Evolutionary conservation across 2,888 invertebrate species (phyloP).

Genomic region (Eupelmus urozonus): DNA sequence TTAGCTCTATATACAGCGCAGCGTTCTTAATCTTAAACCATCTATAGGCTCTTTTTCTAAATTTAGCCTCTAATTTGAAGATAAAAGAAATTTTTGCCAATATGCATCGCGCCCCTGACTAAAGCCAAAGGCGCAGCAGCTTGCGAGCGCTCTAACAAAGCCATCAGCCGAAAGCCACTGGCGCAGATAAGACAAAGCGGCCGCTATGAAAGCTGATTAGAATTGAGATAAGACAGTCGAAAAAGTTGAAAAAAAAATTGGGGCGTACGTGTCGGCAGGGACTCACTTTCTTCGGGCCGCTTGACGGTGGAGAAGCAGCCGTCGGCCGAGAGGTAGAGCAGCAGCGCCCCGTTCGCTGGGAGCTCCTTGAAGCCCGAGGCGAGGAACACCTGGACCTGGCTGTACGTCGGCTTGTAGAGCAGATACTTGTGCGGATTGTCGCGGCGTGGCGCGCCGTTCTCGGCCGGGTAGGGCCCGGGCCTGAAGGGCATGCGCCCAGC

Average conservation of each 20-base stretch:
- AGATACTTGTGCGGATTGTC: conserved; percentile 98
- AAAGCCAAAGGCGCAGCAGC: too few species aligned
- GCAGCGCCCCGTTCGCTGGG: conserved; percentile 92
- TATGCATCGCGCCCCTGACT: too few species aligned
- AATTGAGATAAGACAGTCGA: too few species aligned
- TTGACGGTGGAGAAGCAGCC: conserved; percentile 90
- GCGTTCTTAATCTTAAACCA: too few species aligned
- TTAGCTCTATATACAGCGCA: too few species aligned
- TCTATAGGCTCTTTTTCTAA: too few species aligned
- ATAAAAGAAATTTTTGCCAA: too few species aligned
- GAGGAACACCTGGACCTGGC: conserved; percentile 95
- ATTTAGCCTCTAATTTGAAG: too few species aligned
- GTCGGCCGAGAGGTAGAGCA: conserved; percentile 96
- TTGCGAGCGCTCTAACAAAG: too few species aligned
- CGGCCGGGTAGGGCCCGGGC: conserved; percentile 81
- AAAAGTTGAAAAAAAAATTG: background rate
- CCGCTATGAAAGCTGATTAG: too few species aligned
- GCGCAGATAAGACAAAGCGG: too few species aligned
- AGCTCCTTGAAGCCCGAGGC: conserved; percentile 95
- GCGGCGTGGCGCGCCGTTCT: conserved; percentile 86
- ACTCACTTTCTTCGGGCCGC: conserved; percentile 92
- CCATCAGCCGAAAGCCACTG: too few species aligned
- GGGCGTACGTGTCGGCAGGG: background rate
- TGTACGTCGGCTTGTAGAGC: conserved; percentile 95
- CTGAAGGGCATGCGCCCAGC: conserved; percentile 82